Evolutionary conservation across 2,888 invertebrate genomes (phyloP), one percentile per base, ranked within the genome.

Genomic region (Galerucella pusilla): DNA sequence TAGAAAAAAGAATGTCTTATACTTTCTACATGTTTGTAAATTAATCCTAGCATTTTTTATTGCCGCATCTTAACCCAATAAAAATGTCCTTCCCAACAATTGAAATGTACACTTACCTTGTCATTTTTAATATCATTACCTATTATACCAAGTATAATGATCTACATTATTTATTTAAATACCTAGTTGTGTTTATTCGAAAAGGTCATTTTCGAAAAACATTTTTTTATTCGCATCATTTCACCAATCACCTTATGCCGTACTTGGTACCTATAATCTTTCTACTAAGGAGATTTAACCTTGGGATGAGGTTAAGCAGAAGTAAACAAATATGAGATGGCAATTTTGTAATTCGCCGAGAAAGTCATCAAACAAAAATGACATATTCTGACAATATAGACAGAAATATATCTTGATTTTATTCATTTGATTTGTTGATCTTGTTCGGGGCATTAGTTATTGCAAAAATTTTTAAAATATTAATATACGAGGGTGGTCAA

Each of bases 231-330:
- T 68, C 46, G 54, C 63, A 52, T 70, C 63, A 68, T 68, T 68
- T 68, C 68, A 70, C 70, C 69, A 69, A 60, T 69, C 68, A 68
- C 68, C 59, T 68, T 45, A 68, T 42, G 54, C 54, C 52, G 70
- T 63, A 45, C 70, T 70, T 70, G 70, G 63, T 70, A 63, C 35
- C 42, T 11, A 63, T 61, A 69, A 69, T 61, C 63, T 46, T 63
- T 70, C 54, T 52, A 46, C 63, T 49, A 63, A 52, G 52, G 10
- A n/a, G 16, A 63, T 20, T 49, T 16, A 63, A 57, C 70, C 70
- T 70, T 70, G 70, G 10, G 63, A 4, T 63, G 63, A 70, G 70
- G 70, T 64, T 70, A 16, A 63, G 35, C 28, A 11, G 28, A 63
- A 63, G 35, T 60, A 60, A 70, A 63, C 57, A 68, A 67, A 68